phyloP scores from a whole-genome alignment of 2,888 invertebrate species.

The Microchrysa polita region DNA sequence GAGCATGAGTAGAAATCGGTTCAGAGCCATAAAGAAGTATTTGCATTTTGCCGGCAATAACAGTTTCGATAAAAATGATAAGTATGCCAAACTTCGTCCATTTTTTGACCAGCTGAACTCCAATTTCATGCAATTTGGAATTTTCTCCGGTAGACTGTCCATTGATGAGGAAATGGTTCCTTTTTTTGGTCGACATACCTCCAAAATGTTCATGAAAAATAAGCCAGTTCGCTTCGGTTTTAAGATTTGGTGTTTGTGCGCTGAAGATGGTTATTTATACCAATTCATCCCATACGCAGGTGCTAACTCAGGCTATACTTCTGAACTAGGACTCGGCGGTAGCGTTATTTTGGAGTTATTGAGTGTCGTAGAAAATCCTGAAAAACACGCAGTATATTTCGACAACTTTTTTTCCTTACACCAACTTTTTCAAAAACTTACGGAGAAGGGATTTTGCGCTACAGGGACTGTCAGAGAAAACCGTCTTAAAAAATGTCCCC shows the following conservation, averaged over 20 bases:
- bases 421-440: slow-evolving; percentile 4
- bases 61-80: slow-evolving; percentile 2
- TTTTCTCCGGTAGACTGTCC: slow-evolving; percentile 7
- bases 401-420: slow-evolving; percentile 3
- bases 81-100: slow-evolving; percentile 24
- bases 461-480: slow-evolving; percentile 1
- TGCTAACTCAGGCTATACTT: neutral
- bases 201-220: neutral
- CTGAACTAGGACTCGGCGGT: neutral
- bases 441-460: slow-evolving; percentile 12
- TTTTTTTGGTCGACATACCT: slow-evolving; percentile 11
- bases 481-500: neutral
- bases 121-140: slow-evolving; percentile 32
- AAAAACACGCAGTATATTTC: slow-evolving; percentile 14
- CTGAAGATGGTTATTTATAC: neutral
- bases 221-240: neutral
- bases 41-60: neutral
- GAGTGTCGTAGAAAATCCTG: neutral
- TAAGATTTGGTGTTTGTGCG: neutral
- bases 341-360: slow-evolving; percentile 10
- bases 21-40: slow-evolving; percentile 12
- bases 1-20: neutral
- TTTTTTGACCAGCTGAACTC: neutral
- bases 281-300: slow-evolving; percentile 8
- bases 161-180: neutral